Percentiles rank a stretch among this genome's conserved stretches.
phyloP scores from a whole-genome alignment of 2,888 invertebrate genomes.

The Orthosia incerta region DNA sequence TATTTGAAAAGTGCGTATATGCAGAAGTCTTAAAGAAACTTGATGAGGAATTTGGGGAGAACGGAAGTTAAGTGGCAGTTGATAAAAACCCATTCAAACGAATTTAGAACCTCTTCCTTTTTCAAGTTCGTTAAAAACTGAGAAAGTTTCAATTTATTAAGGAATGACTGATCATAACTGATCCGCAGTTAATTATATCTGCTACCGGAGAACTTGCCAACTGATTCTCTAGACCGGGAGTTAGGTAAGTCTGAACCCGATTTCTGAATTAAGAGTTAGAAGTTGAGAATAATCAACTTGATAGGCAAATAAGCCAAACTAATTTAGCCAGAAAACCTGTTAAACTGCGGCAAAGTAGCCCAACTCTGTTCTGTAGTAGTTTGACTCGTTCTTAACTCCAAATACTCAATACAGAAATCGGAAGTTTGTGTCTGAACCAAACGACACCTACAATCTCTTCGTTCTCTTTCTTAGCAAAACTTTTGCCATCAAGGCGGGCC shows the following conservation, averaged over 20 bases:
- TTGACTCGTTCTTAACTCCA: too few species aligned
- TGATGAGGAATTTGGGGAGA: background rate
- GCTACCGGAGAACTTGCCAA: background rate
- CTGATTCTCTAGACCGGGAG: background rate
- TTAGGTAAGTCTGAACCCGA: too few species aligned
- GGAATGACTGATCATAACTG: background rate
- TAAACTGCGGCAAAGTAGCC: too few species aligned
- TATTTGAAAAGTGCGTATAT: slow-evolving; percentile 16
- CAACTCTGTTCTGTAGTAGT: too few species aligned
- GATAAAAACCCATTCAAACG: too few species aligned
- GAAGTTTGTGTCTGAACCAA: background rate
- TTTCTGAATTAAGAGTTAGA: too few species aligned
- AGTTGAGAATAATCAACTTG: too few species aligned
- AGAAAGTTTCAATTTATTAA: background rate
- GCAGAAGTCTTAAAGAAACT: background rate
- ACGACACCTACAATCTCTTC: background rate
- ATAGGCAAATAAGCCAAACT: too few species aligned
- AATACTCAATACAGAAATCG: too few species aligned
- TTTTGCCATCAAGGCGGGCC: background rate
- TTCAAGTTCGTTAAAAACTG: too few species aligned
- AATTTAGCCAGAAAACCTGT: too few species aligned
- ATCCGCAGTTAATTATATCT: background rate
- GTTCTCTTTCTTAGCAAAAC: background rate
- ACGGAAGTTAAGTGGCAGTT: background rate
- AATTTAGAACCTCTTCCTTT: too few species aligned